phyloP scores from a whole-genome alignment of 1,140 invertebrate species.

The Zaprionus lachaisei region DNA sequence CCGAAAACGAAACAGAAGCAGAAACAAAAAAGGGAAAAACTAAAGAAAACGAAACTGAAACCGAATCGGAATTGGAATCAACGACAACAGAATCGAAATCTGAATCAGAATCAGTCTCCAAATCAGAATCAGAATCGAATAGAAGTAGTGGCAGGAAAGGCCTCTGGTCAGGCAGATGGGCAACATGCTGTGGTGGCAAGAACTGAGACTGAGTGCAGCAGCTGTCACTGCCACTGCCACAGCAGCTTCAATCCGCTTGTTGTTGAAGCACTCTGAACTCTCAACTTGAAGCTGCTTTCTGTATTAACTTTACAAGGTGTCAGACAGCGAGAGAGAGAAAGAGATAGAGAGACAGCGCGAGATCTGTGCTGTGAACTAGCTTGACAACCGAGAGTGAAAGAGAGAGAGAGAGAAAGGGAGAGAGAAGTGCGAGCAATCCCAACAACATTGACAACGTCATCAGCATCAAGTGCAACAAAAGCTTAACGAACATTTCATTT shows the following conservation, averaged over 20 bases:
- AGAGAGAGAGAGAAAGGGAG: slow-evolving; percentile 1
- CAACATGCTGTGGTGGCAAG: slow-evolving; percentile 23
- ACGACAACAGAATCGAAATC: slow-evolving; percentile 11
- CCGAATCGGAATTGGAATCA: background rate
- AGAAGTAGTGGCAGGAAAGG: slow-evolving; percentile 2
- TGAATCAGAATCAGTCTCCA: slow-evolving; percentile 24
- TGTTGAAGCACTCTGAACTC: slow-evolving; percentile 30
- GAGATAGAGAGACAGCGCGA: background rate
- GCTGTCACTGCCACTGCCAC: slow-evolving; percentile 4
- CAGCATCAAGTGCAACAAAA: slow-evolving; percentile 12
- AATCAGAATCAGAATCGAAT: slow-evolving; percentile 4
- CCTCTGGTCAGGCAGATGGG: background rate
- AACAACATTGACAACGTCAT: slow-evolving; percentile 44
- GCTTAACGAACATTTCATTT: slow-evolving; percentile 9
- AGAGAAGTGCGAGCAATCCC: slow-evolving; percentile 1
- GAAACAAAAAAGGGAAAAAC: background rate
- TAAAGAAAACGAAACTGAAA: background rate
- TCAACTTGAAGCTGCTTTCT: slow-evolving; percentile 38
- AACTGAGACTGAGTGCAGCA: slow-evolving; percentile 16
- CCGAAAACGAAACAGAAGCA: background rate
- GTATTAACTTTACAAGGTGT: slow-evolving; percentile 34
- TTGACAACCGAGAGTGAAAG: background rate
- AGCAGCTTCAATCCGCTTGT: background rate
- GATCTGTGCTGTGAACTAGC: background rate
- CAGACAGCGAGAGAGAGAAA: background rate